Conservation (phyloP, 2,888 invertebrate species). For the Tipula confusa region DNA sequence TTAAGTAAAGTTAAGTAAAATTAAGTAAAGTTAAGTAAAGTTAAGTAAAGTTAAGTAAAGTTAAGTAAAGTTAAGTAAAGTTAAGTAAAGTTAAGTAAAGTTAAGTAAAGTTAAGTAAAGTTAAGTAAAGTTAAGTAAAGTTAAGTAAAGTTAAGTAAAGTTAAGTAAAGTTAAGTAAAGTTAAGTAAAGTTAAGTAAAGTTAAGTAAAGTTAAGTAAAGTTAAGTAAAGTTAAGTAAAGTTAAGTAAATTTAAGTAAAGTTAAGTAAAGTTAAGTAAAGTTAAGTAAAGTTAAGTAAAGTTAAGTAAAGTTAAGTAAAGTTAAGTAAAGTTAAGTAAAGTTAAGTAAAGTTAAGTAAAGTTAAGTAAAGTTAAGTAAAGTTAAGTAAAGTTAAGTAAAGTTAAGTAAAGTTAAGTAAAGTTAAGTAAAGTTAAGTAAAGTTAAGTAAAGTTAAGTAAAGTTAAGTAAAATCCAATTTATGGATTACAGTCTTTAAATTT, state of each 20-base stretch:
- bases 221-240: not conserved
- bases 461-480: too few species aligned
- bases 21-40: too few species aligned
- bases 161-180: not conserved
- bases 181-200: not conserved
- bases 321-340: not conserved
- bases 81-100: too few species aligned
- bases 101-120: not conserved
- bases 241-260: not conserved
- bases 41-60: too few species aligned
- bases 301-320: not conserved
- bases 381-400: not conserved
- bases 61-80: too few species aligned
- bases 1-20: too few species aligned
- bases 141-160: not conserved
- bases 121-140: not conserved
- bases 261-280: not conserved
- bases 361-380: not conserved
- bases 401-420: not conserved
- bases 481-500: too few species aligned
- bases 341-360: not conserved
- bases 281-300: constrained; percentile 26
- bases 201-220: not conserved
- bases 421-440: not conserved
- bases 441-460: not conserved